phyloP scores from a whole-genome alignment of 2,113 vertebrate species.

The Rhinolophus ferrumequinum region DNA sequence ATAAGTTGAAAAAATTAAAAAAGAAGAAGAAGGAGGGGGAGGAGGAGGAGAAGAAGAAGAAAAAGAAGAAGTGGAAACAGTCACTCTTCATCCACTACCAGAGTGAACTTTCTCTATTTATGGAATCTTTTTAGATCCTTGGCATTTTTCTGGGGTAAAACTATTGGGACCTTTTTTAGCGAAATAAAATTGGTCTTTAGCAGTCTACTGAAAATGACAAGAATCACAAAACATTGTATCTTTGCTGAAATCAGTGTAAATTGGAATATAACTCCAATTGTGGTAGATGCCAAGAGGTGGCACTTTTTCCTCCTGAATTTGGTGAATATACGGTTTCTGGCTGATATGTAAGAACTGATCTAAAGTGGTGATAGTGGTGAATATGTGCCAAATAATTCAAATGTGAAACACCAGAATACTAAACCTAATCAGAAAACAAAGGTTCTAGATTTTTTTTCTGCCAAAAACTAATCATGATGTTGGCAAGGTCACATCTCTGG shows the following conservation, averaged over 20 bases:
- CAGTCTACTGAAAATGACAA: not conserved
- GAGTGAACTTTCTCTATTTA: not conserved
- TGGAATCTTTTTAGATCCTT: not conserved
- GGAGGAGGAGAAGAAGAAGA: not conserved
- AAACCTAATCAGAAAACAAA: conserved; percentile 8
- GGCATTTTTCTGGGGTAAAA: not conserved
- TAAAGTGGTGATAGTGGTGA: not conserved
- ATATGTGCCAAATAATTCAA: conserved; percentile 13
- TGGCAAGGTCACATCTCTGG: not conserved
- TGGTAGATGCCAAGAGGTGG: not conserved
- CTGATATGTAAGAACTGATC: not conserved
- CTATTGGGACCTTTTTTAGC: not conserved
- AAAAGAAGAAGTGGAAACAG: not conserved
- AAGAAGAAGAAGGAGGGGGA: too few species aligned
- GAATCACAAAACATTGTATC: not conserved
- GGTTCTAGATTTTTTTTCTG: not conserved
- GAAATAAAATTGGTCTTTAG: conserved; percentile 10
- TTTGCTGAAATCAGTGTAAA: not conserved
- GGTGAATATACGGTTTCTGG: not conserved
- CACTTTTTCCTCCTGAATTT: not conserved
- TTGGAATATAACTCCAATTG: not conserved
- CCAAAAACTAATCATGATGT: not conserved
- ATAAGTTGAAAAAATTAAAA: not conserved
- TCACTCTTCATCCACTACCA: not conserved
- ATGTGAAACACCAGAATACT: not conserved